Percentiles rank a stretch among this genome's conserved stretches.
phyloP scores from a whole-genome alignment of 2,113 vertebrate species.

The Herpailurus yagouaroundi region DNA sequence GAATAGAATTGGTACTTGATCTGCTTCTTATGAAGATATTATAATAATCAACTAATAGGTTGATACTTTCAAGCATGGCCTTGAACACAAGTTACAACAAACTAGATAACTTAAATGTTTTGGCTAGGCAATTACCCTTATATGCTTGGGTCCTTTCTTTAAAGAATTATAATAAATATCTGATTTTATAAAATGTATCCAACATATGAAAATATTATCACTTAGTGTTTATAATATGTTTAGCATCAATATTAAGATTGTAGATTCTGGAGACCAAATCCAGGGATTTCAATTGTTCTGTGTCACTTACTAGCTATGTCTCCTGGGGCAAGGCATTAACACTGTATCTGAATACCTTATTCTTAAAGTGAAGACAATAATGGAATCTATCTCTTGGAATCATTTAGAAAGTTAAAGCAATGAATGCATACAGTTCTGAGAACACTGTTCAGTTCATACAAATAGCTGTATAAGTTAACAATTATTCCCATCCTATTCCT shows the following conservation, averaged over 20 bases:
- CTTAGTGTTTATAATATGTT: neutral
- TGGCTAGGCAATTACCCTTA: neutral
- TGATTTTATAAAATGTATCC: neutral
- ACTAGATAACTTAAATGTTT: neutral
- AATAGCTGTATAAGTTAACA: neutral
- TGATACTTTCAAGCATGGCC: neutral
- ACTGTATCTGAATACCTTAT: neutral
- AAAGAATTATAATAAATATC: neutral
- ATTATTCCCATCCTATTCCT: neutral
- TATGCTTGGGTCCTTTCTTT: neutral
- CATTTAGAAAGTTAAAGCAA: neutral
- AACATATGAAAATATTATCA: neutral
- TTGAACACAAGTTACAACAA: neutral
- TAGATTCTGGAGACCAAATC: neutral
- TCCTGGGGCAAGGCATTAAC: neutral
- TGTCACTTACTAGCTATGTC: neutral
- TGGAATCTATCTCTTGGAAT: neutral
- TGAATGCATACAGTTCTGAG: too few relatives aligned
- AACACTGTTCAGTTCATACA: neutral
- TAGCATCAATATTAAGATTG: neutral
- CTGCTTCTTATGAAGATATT: neutral
- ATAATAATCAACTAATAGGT: neutral
- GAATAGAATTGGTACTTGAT: neutral
- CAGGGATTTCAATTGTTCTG: neutral
- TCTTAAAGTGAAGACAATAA: neutral